Conservation (phyloP, 2,113 vertebrate species). For the Erinaceus europaeus region DNA sequence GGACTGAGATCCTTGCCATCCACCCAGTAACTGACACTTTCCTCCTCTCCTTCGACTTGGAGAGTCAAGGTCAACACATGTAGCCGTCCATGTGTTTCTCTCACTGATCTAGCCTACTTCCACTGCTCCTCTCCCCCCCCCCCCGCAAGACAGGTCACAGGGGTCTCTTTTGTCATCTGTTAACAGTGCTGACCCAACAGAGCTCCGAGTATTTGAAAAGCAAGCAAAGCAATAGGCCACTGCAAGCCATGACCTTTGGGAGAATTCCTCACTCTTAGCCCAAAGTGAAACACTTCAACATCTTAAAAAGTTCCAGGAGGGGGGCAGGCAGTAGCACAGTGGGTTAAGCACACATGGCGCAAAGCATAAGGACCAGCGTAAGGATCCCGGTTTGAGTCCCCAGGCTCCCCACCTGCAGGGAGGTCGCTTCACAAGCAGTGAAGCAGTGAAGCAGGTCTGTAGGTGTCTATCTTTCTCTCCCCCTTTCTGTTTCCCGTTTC, state of each 20-base stretch:
- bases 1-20: background rate
- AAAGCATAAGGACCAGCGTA: too few relatives aligned
- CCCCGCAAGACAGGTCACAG: background rate
- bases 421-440: too few relatives aligned
- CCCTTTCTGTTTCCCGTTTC: too few relatives aligned
- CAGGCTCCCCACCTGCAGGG: too few relatives aligned
- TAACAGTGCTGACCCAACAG: too few relatives aligned
- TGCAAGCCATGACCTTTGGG: background rate
- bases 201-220: background rate
- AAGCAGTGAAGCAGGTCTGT: too few relatives aligned
- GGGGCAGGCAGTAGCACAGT: too few relatives aligned
- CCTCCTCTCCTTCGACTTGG: background rate
- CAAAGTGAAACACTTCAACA: background rate
- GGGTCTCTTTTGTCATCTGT: background rate
- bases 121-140: background rate
- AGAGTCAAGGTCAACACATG: background rate
- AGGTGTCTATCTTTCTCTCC: too few relatives aligned
- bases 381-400: too few relatives aligned
- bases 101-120: background rate
- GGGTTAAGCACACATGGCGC: too few relatives aligned
- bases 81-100: background rate
- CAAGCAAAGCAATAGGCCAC: background rate
- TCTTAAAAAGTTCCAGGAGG: constrained; percentile 5
- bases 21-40: too few relatives aligned
- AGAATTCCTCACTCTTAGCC: background rate